Conservation (phyloP, 2,797 vertebrate genomes). For the Telmatherina bonti region DNA sequence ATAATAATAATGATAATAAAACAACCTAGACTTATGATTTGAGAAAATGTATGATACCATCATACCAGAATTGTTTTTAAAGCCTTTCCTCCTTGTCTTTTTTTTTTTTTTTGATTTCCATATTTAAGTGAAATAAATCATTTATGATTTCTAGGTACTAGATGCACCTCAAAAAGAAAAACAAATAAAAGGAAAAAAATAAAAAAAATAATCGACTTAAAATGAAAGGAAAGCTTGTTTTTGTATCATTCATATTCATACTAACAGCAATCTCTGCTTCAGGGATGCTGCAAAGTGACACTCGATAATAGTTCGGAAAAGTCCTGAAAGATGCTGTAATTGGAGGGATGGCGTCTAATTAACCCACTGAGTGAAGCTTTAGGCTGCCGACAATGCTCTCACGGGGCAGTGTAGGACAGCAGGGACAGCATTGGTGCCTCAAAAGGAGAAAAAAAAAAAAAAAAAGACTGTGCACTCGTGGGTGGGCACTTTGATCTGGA, state of each 20-base stretch:
- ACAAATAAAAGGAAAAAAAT: constrained; percentile 34
- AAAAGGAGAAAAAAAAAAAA: constrained; percentile 64
- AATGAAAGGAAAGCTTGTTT: constrained; percentile 69
- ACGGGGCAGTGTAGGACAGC: constrained; percentile 58
- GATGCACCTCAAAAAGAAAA: constrained; percentile 70
- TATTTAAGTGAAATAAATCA: constrained; percentile 71
- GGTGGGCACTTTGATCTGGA: constrained; percentile 70
- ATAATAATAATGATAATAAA: constrained; percentile 48
- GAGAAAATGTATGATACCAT: constrained; percentile 62
- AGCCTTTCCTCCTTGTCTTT: constrained; percentile 65
- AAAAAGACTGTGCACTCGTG: constrained; percentile 57
- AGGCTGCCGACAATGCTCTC: constrained; percentile 44
- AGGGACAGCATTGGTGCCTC: constrained; percentile 74
- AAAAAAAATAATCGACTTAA: constrained; percentile 69
- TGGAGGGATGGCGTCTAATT: constrained; percentile 31
- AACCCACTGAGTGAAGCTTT: constrained; percentile 38
- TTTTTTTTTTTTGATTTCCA: constrained; percentile 63
- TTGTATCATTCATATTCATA: constrained; percentile 65
- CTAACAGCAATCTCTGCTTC: constrained; percentile 57
- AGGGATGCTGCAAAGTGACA: constrained; percentile 50
- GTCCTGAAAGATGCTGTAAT: constrained; percentile 43
- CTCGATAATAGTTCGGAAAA: constrained; percentile 43
- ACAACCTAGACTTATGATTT: constrained; percentile 74
- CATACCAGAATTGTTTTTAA: constrained; percentile 66
- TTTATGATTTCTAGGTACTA: constrained; percentile 74